Evolutionary conservation across 2,113 vertebrate genomes (phyloP).

Genomic region (Meriones unguiculatus): DNA sequence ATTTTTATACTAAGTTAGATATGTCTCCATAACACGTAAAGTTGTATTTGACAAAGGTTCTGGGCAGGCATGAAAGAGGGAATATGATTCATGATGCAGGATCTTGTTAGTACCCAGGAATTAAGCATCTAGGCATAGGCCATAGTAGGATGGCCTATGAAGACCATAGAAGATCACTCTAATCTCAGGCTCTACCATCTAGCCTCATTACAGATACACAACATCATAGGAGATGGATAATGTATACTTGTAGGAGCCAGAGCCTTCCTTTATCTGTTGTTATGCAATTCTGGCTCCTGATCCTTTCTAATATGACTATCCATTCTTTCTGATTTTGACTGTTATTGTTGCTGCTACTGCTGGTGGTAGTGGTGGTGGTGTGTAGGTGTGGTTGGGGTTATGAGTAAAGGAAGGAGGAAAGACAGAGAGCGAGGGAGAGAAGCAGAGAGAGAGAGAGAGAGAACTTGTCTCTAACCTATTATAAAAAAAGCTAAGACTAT

Average conservation of each 20-base stretch:
- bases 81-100: neutral
- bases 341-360: too few relatives aligned
- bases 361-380: accelerated
- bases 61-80: neutral
- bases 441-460: too few relatives aligned
- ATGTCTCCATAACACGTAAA: neutral
- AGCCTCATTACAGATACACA: neutral
- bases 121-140: neutral
- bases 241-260: neutral
- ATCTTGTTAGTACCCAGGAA: neutral
- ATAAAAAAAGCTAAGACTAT: conserved; percentile 20
- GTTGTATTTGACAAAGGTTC: neutral
- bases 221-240: accelerated
- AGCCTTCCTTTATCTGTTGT: accelerated
- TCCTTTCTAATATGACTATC: neutral
- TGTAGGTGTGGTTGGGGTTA: neutral
- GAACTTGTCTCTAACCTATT: neutral
- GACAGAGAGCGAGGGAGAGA: neutral
- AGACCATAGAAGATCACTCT: neutral
- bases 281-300: accelerated
- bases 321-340: neutral
- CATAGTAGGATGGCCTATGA: neutral
- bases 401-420: too few relatives aligned
- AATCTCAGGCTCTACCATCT: neutral
- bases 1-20: conserved; percentile 56